Base-by-base conservation (phyloP, 2,797 vertebrate species). In the Menidia menidia region DNA sequence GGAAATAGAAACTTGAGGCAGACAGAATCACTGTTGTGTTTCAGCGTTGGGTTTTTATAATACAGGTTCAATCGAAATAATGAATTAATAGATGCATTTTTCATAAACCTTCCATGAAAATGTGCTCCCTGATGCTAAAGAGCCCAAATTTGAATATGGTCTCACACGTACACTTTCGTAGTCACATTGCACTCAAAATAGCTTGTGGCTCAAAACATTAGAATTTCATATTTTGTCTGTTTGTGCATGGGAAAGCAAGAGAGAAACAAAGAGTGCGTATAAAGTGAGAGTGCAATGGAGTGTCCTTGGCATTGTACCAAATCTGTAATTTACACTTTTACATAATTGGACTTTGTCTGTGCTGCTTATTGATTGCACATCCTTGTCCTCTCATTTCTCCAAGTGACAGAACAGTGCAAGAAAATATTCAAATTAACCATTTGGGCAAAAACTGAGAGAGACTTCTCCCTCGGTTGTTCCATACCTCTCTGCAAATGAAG, bases 201-300 rank as follows among this genome's bases (percentile, higher is more conserved):
- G 90, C 92, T 94, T 87, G 90, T 92, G 91, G 92, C 91, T 92
- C 82, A 87, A 89, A 92, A 88, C 81, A 94, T 93, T 94, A 89
- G 91, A 94, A 93, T 93, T 93, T 93, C 89, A 93, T 92, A 94
- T 94, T 94, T 92, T 83, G 76, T 82, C 59, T 77, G 68, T 74
- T 71, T 78, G 63, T 88, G 78, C 56, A 65, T 81, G 77, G 15
- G 71, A 71, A 73, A 68, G 67, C 73, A 64, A 57, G 56, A 69
- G 41, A 82, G 64, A 67, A 57, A 74, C 68, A 81, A 66, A 75
- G 53, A 75, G 74, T 68, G 70, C 77, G 54, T 76, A 70, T 39
- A 76, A 39, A 85, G 86, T 58, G 70, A 85, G 79, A 87, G 84
- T 80, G 81, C 59, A 72, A 70, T 44, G 66, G 71, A 82, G 79